Conservation (phyloP, 2,113 vertebrate species). For the Spilogale gracilis region DNA sequence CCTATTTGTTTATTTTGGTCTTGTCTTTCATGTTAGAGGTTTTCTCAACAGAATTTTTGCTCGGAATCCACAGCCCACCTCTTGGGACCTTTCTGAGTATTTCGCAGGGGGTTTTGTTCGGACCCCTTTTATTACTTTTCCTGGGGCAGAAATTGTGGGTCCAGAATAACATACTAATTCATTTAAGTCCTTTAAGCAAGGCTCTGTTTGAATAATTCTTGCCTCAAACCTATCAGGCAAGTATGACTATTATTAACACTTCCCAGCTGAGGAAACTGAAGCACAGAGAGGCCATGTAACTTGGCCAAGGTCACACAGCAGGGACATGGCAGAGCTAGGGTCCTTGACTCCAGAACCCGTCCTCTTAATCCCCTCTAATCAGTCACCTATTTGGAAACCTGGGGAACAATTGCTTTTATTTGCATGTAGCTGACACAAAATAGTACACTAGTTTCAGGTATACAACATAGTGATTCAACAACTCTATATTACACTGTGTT, state of each 20-base stretch:
- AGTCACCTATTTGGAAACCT: background rate
- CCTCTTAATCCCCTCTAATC: background rate
- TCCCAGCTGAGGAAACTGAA: background rate
- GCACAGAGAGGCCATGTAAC: background rate
- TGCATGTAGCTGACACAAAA: background rate
- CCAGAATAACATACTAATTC: background rate
- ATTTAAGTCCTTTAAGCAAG: background rate
- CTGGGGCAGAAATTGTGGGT: background rate
- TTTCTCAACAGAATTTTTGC: constrained; percentile 2
- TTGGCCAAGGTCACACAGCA: background rate
- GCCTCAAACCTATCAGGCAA: background rate
- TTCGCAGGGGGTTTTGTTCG: background rate
- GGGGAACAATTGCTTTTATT: background rate
- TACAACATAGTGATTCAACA: background rate
- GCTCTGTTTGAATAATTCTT: background rate
- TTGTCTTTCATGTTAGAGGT: background rate
- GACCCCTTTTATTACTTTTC: background rate
- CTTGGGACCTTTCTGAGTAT: background rate
- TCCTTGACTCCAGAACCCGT: background rate
- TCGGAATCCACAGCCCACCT: background rate
- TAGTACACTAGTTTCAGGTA: background rate
- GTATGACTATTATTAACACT: background rate
- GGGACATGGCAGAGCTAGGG: background rate
- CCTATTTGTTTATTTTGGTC: constrained; percentile 8
- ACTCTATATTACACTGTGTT: background rate